These are phyloP conservation scores for Porites australiensis DNA, from an alignment of 64 coral and sea anemone species.

Conservation along the genomic window DNA sequence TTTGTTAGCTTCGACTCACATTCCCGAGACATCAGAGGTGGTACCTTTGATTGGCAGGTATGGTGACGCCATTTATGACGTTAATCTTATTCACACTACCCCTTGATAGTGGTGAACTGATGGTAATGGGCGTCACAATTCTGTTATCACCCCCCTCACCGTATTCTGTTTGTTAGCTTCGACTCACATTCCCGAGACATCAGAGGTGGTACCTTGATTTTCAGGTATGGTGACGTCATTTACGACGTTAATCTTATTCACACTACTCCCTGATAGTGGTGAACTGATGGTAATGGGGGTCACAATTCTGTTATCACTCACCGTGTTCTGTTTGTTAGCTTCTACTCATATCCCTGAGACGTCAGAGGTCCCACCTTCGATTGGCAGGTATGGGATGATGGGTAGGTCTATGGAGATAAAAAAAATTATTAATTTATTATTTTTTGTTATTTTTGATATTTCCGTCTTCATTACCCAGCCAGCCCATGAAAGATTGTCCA, in stretches of 20 bases:
- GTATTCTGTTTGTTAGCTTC: slow-evolving; percentile 95
- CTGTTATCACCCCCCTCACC: slow-evolving; percentile 88
- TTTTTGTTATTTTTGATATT: too few relatives aligned
- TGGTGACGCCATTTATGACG: slow-evolving; percentile 69
- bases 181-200: slow-evolving; percentile 95
- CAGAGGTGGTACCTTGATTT: slow-evolving; percentile 90
- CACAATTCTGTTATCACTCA: slow-evolving; percentile 89
- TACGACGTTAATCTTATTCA: slow-evolving; percentile 30
- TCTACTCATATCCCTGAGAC: slow-evolving; percentile 96
- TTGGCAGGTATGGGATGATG: slow-evolving; percentile 71
- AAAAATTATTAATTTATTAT: too few relatives aligned
- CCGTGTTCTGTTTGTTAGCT: slow-evolving; percentile 92
- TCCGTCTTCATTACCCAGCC: too few relatives aligned
- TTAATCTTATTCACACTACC: neutral
- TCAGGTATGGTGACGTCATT: slow-evolving; percentile 82
- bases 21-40: slow-evolving; percentile 93
- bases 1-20: slow-evolving; percentile 89
- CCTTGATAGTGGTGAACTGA: slow-evolving; percentile 71
- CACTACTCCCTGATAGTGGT: slow-evolving; percentile 30
- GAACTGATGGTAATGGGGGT: slow-evolving; percentile 97
- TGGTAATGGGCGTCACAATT: slow-evolving; percentile 95
- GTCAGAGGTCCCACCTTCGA: slow-evolving; percentile 83
- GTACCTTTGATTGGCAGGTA: slow-evolving; percentile 93
- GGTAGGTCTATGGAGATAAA: too few relatives aligned
- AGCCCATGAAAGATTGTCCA: too few relatives aligned